phyloP scores from a whole-genome alignment of 2,113 vertebrate species.

The Sylvilagus bachmani region DNA sequence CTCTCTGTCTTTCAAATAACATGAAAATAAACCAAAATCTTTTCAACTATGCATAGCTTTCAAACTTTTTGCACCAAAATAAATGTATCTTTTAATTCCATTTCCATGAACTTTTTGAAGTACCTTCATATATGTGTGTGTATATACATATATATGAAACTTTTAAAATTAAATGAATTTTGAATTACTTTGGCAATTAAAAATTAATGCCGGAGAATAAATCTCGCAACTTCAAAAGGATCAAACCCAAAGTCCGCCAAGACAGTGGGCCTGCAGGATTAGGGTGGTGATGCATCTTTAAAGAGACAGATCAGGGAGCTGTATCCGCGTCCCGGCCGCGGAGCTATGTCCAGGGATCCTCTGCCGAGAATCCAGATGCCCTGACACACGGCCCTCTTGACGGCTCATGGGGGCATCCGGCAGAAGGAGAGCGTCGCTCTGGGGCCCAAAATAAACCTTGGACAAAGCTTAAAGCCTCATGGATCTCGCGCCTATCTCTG shows the following conservation, averaged over 20 bases:
- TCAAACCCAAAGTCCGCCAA: neutral
- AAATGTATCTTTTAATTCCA: too few species aligned
- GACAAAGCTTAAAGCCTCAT: neutral
- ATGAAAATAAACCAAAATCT: too few species aligned
- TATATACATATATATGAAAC: neutral
- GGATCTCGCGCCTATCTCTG: neutral
- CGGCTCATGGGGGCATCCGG: neutral
- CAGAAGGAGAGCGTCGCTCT: neutral
- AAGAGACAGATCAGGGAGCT: neutral
- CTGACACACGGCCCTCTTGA: neutral
- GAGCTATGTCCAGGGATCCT: neutral
- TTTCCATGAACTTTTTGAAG: too few species aligned
- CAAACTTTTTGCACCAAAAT: too few species aligned
- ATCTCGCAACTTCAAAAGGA: neutral
- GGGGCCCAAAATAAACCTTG: neutral
- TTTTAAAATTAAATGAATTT: slow-evolving; percentile 44
- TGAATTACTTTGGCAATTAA: slow-evolving; percentile 47
- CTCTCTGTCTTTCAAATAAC: too few species aligned
- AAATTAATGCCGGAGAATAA: slow-evolving; percentile 35
- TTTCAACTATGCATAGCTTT: too few species aligned
- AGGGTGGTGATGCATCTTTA: neutral
- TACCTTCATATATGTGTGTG: too few species aligned
- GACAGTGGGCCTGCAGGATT: neutral
- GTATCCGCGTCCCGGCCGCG: neutral
- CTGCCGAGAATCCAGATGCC: neutral